These are phyloP conservation scores for Plodia interpunctella DNA, from an alignment of 1,140 invertebrate species.

Conservation along the genomic window DNA sequence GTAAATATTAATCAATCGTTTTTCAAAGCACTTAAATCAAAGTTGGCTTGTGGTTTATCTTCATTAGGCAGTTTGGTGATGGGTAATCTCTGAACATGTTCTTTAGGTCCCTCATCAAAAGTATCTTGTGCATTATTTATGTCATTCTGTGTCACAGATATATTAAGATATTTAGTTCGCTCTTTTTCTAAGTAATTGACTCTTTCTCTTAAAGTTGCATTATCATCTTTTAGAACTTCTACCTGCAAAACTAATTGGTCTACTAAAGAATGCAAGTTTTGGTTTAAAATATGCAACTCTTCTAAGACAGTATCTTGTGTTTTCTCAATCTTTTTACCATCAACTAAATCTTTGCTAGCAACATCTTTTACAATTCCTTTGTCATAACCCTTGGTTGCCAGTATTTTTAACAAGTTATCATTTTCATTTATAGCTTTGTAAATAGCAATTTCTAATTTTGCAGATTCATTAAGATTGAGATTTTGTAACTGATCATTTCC, in stretches of 20 bases:
- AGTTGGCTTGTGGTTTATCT: slow-evolving; percentile 27
- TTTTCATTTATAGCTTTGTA: slow-evolving; percentile 81
- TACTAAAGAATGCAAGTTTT: slow-evolving; percentile 77
- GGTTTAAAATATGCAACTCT: slow-evolving; percentile 79
- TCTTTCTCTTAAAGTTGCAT: slow-evolving; percentile 72
- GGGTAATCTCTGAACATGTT: slow-evolving; percentile 21
- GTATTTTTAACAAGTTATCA: slow-evolving; percentile 77
- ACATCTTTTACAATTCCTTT: slow-evolving; percentile 39
- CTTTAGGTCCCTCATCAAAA: slow-evolving; percentile 26
- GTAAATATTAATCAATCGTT: no score
- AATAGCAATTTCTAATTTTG: slow-evolving; percentile 76
- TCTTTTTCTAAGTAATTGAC: slow-evolving; percentile 74
- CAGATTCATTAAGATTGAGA: slow-evolving; percentile 54
- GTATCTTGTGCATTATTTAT: slow-evolving; percentile 21
- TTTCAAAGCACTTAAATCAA: slow-evolving; percentile 46
- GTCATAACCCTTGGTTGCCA: slow-evolving; percentile 45
- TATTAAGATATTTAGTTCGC: slow-evolving; percentile 57
- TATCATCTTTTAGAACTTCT: slow-evolving; percentile 79
- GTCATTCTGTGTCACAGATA: slow-evolving; percentile 38
- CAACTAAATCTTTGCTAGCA: slow-evolving; percentile 36
- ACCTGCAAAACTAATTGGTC: slow-evolving; percentile 78
- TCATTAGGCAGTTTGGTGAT: slow-evolving; percentile 21
- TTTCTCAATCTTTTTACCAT: slow-evolving; percentile 76
- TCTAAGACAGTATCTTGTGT: slow-evolving; percentile 78
- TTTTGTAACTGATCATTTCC: slow-evolving; percentile 58